A percentile compares a stretch with the other conserved stretches of the same genome.
Evolutionary conservation across 2,113 vertebrate species (phyloP).

Genomic region (Carlito syrichta): DNA sequence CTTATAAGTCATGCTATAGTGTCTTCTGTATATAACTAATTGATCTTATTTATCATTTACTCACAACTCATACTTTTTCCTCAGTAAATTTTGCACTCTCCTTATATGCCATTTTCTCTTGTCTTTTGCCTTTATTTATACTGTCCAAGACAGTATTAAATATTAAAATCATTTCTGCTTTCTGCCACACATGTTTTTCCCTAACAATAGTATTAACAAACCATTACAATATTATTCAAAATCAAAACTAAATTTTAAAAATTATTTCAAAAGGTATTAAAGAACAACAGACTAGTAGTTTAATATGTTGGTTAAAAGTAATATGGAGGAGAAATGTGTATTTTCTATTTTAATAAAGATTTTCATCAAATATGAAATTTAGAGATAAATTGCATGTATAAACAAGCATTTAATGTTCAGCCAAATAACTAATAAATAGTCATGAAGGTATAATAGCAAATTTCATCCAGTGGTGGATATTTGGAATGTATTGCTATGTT

Average conservation of each 20-base stretch:
- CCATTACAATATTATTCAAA: background rate
- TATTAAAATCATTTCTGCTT: background rate
- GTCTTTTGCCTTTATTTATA: background rate
- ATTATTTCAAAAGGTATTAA: background rate
- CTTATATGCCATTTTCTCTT: background rate
- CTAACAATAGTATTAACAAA: background rate
- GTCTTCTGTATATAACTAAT: background rate
- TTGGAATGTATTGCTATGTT: background rate
- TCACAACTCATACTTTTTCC: background rate
- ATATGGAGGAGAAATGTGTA: background rate
- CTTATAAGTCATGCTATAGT: background rate
- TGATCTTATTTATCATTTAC: background rate
- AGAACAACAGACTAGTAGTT: background rate
- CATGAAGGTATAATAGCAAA: background rate
- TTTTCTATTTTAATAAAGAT: background rate
- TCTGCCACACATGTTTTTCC: background rate
- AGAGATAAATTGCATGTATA: background rate
- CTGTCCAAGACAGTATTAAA: background rate
- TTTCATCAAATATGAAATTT: background rate
- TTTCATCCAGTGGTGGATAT: background rate
- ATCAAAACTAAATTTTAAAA: background rate
- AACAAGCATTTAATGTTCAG: background rate
- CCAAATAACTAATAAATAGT: background rate
- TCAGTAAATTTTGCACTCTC: background rate
- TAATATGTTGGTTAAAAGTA: background rate